Conservation (phyloP, 2,888 invertebrate genomes). For the Lycocerus yunnanus region DNA sequence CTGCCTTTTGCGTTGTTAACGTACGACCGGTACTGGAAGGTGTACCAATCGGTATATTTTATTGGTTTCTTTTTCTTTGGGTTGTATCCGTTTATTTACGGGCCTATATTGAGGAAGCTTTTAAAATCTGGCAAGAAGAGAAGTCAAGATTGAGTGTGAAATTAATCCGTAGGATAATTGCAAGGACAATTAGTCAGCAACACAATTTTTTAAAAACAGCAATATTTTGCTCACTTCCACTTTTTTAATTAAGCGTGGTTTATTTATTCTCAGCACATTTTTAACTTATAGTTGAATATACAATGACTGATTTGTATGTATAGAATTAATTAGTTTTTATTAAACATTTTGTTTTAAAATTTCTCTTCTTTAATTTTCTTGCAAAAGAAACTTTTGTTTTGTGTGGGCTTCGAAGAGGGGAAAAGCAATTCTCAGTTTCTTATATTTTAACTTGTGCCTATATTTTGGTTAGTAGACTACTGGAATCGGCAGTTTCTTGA, state of each 20-base stretch:
- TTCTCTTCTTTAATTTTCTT: neutral
- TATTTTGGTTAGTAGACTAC: too few species aligned
- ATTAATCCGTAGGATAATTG: neutral
- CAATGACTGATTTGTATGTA: neutral
- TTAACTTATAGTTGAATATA: neutral
- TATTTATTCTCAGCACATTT: neutral
- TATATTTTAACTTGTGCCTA: too few species aligned
- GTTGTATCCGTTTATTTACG: conserved; percentile 67
- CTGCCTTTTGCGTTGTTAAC: conserved; percentile 75
- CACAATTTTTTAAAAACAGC: neutral
- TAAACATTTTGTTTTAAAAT: neutral
- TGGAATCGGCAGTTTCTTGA: too few species aligned
- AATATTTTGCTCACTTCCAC: neutral
- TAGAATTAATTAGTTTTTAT: neutral
- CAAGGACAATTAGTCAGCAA: neutral
- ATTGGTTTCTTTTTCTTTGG: conserved; percentile 71
- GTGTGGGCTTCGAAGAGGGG: too few species aligned
- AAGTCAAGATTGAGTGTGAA: neutral
- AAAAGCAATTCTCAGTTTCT: too few species aligned
- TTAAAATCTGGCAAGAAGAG: neutral
- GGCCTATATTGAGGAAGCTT: conserved; percentile 48
- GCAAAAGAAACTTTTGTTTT: too few species aligned
- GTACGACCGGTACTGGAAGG: conserved; percentile 68
- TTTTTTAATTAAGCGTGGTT: neutral
- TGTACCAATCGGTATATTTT: conserved; percentile 68